These are phyloP conservation scores for Elmis aenea DNA, from an alignment of 2,888 invertebrate species.

Conservation along the genomic window DNA sequence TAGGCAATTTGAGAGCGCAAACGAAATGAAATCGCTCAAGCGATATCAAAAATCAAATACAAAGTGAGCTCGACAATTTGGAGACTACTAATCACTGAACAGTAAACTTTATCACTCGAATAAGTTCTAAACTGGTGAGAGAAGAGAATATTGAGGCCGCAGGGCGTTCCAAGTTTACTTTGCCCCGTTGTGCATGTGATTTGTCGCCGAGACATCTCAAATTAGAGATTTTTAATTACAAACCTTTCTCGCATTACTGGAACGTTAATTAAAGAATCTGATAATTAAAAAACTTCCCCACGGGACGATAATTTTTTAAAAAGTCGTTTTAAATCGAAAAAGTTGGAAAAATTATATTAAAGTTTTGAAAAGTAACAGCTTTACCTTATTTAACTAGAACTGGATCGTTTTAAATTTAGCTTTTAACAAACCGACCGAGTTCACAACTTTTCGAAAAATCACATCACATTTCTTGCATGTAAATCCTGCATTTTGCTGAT, in stretches of 20 bases:
- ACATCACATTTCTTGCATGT: too few relatives aligned
- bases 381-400: slow-evolving; percentile 16
- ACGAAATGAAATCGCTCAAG: slow-evolving; percentile 13
- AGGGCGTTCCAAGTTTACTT: slow-evolving; percentile 11
- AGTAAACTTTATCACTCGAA: slow-evolving; percentile 12
- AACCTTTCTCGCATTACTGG: slow-evolving; percentile 11
- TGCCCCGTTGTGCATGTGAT: slow-evolving; percentile 14
- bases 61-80: slow-evolving; percentile 10
- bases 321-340: slow-evolving; percentile 13
- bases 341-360: slow-evolving; percentile 15
- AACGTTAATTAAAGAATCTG: slow-evolving; percentile 23
- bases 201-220: slow-evolving; percentile 18
- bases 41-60: slow-evolving; percentile 16
- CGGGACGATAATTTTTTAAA: slow-evolving; percentile 14
- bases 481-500: too few relatives aligned
- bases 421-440: too few relatives aligned
- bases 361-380: slow-evolving; percentile 16
- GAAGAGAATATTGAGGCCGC: slow-evolving; percentile 11
- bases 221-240: slow-evolving; percentile 24
- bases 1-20: too few relatives aligned
- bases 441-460: too few relatives aligned
- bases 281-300: slow-evolving; percentile 19
- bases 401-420: too few relatives aligned
- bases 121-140: too few relatives aligned
- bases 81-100: slow-evolving; percentile 18